These are phyloP conservation scores for Balaeniceps rex DNA, from an alignment of 2,113 vertebrate species.

Conservation along the genomic window DNA sequence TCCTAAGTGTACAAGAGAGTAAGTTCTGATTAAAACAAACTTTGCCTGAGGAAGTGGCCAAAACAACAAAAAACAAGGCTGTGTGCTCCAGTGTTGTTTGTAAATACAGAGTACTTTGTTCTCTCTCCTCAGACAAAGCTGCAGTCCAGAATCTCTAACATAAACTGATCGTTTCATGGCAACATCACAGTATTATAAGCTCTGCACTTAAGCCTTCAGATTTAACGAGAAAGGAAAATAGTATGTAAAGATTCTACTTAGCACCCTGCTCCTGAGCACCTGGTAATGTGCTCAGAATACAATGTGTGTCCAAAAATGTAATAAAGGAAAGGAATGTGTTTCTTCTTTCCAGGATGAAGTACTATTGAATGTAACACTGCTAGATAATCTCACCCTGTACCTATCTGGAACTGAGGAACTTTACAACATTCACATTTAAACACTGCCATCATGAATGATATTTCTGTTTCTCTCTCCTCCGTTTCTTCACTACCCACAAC, in stretches of 20 bases:
- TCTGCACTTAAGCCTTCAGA: not conserved
- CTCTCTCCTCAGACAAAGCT: not conserved
- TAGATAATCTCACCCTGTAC: not conserved
- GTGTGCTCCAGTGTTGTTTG: not conserved
- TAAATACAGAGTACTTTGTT: not conserved
- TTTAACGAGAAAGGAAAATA: not conserved
- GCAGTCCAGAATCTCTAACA: not conserved
- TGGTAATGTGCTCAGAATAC: not conserved
- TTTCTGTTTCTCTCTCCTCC: not conserved
- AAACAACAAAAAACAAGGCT: not conserved
- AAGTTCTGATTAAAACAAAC: not conserved
- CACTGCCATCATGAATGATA: not conserved
- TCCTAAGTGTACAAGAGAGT: not conserved
- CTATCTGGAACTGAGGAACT: not conserved
- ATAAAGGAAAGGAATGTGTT: not conserved
- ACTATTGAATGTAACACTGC: not conserved
- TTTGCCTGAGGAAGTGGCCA: not conserved
- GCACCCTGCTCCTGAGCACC: not conserved
- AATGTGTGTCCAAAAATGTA: not conserved
- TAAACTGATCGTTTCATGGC: not conserved
- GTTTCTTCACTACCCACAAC: not conserved
- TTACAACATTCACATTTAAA: not conserved
- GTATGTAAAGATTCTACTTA: not conserved
- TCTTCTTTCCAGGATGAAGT: not conserved
- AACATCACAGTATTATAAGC: not conserved